Evolutionary conservation across 2,113 vertebrate species (phyloP).

Genomic region (Epinephelus moara): DNA sequence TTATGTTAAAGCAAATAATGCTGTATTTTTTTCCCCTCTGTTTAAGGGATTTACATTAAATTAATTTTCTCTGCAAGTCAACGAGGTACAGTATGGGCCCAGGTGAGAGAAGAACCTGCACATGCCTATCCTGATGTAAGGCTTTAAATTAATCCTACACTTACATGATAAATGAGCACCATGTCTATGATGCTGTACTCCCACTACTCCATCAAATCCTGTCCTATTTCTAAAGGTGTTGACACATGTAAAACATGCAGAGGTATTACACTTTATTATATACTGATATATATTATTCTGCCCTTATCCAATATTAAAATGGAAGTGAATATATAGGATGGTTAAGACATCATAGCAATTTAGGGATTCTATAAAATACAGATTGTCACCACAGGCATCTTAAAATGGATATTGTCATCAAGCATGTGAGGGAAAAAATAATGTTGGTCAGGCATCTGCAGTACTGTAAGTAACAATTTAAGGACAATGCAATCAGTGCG

Average conservation of each 20-base stretch:
- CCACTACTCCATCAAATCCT: neutral
- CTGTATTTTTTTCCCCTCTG: neutral
- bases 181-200: neutral
- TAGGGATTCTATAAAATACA: neutral
- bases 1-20: neutral
- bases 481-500: neutral
- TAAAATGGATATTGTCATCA: neutral
- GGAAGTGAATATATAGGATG: no score
- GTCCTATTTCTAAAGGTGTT: neutral
- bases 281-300: neutral
- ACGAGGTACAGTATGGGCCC: neutral
- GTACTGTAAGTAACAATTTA: no score
- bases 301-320: neutral
- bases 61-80: neutral
- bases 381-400: neutral
- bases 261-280: neutral
- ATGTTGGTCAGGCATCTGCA: no score
- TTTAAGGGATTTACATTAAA: neutral
- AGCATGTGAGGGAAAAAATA: no score
- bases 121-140: neutral
- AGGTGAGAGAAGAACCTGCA: neutral
- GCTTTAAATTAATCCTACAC: no score
- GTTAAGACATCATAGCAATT: neutral
- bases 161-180: neutral
- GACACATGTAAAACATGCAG: neutral